These are phyloP conservation scores for Tragelaphus strepsiceros DNA, from an alignment of 2,113 vertebrate species.

Conservation along the genomic window DNA sequence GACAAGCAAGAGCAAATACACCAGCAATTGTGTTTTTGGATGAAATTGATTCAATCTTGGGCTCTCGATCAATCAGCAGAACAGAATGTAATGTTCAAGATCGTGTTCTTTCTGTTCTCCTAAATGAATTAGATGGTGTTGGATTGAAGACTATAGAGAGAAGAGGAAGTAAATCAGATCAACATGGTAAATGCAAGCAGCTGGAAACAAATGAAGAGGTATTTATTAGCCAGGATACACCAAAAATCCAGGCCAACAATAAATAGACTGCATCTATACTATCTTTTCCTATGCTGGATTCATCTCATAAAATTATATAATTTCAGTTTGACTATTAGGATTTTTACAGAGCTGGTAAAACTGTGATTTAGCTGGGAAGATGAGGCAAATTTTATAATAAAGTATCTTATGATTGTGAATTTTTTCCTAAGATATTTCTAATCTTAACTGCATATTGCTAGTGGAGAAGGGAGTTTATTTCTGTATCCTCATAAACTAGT, in stretches of 20 bases:
- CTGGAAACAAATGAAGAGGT: constrained; percentile 77
- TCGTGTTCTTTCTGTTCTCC: constrained; percentile 91
- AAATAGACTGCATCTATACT: not conserved
- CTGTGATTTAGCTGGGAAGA: not conserved
- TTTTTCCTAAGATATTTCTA: not conserved
- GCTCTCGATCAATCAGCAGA: constrained; percentile 81
- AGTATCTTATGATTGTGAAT: not conserved
- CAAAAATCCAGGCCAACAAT: not conserved
- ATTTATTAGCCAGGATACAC: constrained; percentile 12
- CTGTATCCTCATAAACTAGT: not conserved
- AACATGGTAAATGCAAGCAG: constrained; percentile 78
- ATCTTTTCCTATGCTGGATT: not conserved
- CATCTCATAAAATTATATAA: not conserved
- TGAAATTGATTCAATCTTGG: constrained; percentile 94
- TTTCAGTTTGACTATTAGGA: not conserved
- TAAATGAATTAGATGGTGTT: constrained; percentile 95
- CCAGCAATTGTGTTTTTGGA: constrained; percentile 96
- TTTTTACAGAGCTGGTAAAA: not conserved
- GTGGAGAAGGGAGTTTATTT: not conserved
- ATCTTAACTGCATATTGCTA: not conserved
- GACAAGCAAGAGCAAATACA: constrained; percentile 90
- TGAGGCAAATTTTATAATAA: not conserved
- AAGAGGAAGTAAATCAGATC: constrained; percentile 80
- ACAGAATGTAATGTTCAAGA: constrained; percentile 83
- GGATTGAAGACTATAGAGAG: constrained; percentile 89